Evolutionary conservation across 2,888 invertebrate species (phyloP).

Genomic region (Deilephila porcellus): DNA sequence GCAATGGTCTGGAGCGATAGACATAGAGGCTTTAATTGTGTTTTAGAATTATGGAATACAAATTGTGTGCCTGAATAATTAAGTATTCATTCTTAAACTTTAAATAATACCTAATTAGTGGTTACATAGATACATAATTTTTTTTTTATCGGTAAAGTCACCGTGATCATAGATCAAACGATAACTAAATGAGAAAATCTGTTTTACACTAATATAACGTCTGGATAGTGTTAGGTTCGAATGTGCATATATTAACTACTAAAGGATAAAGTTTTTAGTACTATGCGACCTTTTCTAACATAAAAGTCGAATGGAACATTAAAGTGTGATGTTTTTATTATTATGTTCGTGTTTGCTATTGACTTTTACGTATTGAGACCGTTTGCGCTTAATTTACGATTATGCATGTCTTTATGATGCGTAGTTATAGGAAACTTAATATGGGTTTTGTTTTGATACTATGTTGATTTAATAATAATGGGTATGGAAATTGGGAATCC

Average conservation of each 20-base stretch:
- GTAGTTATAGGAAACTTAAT: too few relatives aligned
- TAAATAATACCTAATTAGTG: too few relatives aligned
- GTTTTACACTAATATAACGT: too few relatives aligned
- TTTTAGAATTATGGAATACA: neutral
- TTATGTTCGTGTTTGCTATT: neutral
- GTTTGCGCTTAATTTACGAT: constrained; percentile 5
- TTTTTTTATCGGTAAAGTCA: too few relatives aligned
- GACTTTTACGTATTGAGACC: neutral
- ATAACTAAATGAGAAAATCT: too few relatives aligned
- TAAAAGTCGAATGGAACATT: neutral
- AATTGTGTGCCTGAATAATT: neutral
- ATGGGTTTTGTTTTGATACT: too few relatives aligned
- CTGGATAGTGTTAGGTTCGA: too few relatives aligned
- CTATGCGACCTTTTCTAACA: neutral
- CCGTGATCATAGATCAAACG: too few relatives aligned
- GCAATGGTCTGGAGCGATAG: neutral
- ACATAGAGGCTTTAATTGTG: neutral
- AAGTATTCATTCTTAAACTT: too few relatives aligned
- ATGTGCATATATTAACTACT: neutral
- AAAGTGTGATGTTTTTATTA: constrained; percentile 9
- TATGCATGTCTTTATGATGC: neutral
- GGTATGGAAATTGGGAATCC: too few relatives aligned
- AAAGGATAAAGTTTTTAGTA: constrained; percentile 13
- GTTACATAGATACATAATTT: too few relatives aligned
- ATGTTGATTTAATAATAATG: too few relatives aligned